Base-by-base conservation (phyloP, 2,888 invertebrate genomes). In the Trissolcus brochymenae region DNA sequence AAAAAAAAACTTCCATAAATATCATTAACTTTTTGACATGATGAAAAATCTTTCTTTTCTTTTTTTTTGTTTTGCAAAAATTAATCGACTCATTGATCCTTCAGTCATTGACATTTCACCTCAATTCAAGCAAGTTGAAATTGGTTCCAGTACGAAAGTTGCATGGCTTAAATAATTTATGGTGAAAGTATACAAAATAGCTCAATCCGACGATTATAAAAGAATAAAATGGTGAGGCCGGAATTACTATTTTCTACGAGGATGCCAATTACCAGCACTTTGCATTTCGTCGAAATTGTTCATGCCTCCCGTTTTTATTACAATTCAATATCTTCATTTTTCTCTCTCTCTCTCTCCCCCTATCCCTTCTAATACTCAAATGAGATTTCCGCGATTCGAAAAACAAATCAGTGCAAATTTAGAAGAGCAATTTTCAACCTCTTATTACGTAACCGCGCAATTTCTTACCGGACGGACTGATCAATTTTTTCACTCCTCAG, bases 401-500 rank as follows among this genome's bases (percentile, higher is more conserved):
- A 40, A 57, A 56, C 49, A 56, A 25, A 51, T 40, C 14, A 16
- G 29, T 13, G 4, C 1, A 43, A 16, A 67, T 35, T 35, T 35
- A 35, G 16, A 46, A 14, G 16, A 59, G 46, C 55, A 29, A 60
- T 68, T 54, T 46, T n/a, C 49, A 49, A 49, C 54, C 9, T 35
- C 46, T 71, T 57, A 35, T 71, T 57, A 35, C 35, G 19, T 14
- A 64, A 46, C 16, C 11, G 16, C 16, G 46, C 16, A 46, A 14
- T 46, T n/a, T 16, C 16, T 46, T 14, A 6, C 61, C 55, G 53
- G 66, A 66, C 76, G 56, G 51, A 56, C 53, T 21, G 51, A 76
- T 76, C 70, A 66, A 71, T 76, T 61, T 61, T 50, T 16, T 11
- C 43, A 76, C 40, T 65, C 66, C 65, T 76, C 55, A n/a, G 43